A percentile compares a stretch with the other conserved stretches of the same genome.
Conservation (phyloP, 1,140 invertebrate species). For the Drosophila burlai region DNA sequence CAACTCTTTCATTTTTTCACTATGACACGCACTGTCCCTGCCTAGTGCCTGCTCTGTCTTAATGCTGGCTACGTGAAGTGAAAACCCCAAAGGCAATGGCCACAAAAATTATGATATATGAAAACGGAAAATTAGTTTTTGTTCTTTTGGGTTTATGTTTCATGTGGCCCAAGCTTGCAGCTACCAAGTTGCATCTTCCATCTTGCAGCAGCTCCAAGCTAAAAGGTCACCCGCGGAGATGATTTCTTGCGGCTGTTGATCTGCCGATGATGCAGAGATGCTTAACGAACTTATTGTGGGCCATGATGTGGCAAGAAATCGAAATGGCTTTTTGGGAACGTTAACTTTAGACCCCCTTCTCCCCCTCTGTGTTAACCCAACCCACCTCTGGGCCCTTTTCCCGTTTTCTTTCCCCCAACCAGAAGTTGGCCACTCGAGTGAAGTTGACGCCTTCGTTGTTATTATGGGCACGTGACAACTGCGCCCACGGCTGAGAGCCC, state of each 20-base stretch:
- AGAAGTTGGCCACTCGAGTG: constrained; percentile 53
- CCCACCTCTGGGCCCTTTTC: constrained; percentile 15
- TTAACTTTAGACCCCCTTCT: background rate
- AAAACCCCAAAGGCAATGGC: constrained; percentile 48
- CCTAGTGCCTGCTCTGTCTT: constrained; percentile 32
- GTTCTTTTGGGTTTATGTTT: constrained; percentile 49
- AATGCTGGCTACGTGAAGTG: constrained; percentile 69
- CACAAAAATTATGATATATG: constrained; percentile 37
- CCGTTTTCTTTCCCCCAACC: constrained; percentile 15
- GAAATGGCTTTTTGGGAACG: constrained; percentile 55
- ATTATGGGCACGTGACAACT: constrained; percentile 79
- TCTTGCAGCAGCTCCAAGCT: constrained; percentile 16
- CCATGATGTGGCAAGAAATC: constrained; percentile 75
- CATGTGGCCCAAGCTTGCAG: background rate
- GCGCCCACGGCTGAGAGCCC: constrained; percentile 60
- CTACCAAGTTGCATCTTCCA: constrained; percentile 14
- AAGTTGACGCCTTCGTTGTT: constrained; percentile 68
- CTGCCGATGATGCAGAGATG: constrained; percentile 21
- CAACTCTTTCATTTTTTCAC: background rate
- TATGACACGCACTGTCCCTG: constrained; percentile 21
- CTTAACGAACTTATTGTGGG: constrained; percentile 74
- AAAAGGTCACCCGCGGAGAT: constrained; percentile 49
- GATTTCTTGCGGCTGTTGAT: constrained; percentile 37
- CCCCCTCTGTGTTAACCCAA: background rate
- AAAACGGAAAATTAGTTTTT: constrained; percentile 75